These are phyloP conservation scores for Prenolepis imparis DNA, from an alignment of 2,888 invertebrate species.

Conservation along the genomic window DNA sequence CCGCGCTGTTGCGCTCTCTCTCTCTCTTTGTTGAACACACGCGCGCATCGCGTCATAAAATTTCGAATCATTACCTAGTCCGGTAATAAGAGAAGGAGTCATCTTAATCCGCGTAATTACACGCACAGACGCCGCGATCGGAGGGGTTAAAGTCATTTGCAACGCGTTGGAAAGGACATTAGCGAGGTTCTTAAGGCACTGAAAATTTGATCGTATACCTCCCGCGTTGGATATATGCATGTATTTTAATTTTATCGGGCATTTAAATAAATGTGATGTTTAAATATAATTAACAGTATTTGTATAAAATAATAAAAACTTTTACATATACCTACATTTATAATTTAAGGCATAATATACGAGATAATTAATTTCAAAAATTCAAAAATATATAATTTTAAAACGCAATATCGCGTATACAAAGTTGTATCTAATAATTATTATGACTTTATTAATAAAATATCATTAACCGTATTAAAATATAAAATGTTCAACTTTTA, in stretches of 20 bases:
- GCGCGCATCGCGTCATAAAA: constrained; percentile 30
- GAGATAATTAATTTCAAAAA: constrained; percentile 21
- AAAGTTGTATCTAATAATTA: background rate
- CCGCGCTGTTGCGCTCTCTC: background rate
- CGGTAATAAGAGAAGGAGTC: constrained; percentile 35
- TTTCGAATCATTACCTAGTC: constrained; percentile 14
- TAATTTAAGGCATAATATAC: background rate
- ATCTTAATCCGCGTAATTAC: constrained; percentile 36
- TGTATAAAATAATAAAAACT: constrained; percentile 13
- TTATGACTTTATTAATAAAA: background rate
- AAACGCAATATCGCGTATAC: background rate
- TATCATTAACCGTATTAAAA: background rate
- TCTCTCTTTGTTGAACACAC: background rate
- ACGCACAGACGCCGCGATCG: constrained; percentile 26
- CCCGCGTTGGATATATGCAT: background rate
- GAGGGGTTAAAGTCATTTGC: constrained; percentile 1
- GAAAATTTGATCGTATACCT: background rate
- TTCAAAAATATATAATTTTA: background rate
- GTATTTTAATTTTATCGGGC: background rate
- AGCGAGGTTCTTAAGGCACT: background rate
- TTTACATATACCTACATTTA: background rate
- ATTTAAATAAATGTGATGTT: background rate
- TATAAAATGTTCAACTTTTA: background rate
- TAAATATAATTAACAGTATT: background rate
- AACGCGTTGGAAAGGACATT: constrained; percentile 9